Evolutionary conservation across 2,797 vertebrate genomes (phyloP).

Genomic region (Coracias cyanogaster): DNA sequence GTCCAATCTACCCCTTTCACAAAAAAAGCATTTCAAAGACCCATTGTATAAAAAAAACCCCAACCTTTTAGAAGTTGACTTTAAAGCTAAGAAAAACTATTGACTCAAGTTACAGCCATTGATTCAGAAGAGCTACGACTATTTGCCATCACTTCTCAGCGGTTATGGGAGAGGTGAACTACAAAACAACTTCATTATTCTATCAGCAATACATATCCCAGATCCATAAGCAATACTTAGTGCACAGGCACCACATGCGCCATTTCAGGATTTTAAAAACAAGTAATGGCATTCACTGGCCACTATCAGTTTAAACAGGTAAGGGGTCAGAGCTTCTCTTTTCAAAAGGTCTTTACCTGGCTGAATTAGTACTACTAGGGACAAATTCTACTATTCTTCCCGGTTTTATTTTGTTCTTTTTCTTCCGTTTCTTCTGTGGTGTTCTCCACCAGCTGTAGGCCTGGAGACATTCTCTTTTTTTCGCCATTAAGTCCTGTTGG

Average conservation of each 20-base stretch:
- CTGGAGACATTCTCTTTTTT: slow-evolving; percentile 74
- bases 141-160: background rate
- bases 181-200: background rate
- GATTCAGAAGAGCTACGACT: background rate
- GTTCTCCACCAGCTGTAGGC: slow-evolving; percentile 77
- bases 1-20: background rate
- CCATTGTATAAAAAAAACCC: background rate
- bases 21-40: background rate
- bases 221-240: background rate
- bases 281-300: background rate
- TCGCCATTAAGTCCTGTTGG: slow-evolving; percentile 72
- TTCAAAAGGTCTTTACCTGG: slow-evolving; percentile 65
- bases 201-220: background rate
- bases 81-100: background rate
- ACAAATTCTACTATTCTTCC: slow-evolving; percentile 76
- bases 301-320: background rate
- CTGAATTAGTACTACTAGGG: slow-evolving; percentile 55
- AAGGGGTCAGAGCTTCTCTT: background rate
- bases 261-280: background rate
- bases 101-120: background rate
- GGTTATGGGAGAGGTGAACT: fast-evolving
- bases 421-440: slow-evolving; percentile 75
- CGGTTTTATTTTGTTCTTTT: slow-evolving; percentile 77
- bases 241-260: background rate
- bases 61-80: background rate